Evolutionary conservation across 2,113 vertebrate genomes (phyloP), one percentile per base, ranked within the genome.

Genomic region (Thunnus thynnus): DNA sequence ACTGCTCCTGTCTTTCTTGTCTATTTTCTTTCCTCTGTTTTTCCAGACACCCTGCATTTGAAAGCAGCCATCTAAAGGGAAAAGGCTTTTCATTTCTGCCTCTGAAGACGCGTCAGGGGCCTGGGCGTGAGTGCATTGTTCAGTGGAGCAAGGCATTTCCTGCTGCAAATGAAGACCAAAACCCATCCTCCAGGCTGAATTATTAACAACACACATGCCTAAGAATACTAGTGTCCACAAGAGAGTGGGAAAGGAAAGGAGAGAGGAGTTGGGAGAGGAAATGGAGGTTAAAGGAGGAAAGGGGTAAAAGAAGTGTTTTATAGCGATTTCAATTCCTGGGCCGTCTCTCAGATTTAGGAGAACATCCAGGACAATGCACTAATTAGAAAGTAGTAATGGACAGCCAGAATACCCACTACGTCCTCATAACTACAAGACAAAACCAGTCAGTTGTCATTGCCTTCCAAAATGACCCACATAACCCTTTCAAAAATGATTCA

Each of bases 101-200:
- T 64, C 76, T 65, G 7, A 80, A 85, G 72, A 84, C 76, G 67
- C 69, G 55, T 83, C 76, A 74, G 83, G 57, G 72, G 54, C 17
- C 77, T 57, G 61, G 70, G 76, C n/a, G 52, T 77, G 82, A 93
- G 85, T 76, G 76, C 78, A 86, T 89, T 92, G 92, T 89, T 93
- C 88, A 92, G 57, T 80, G 76, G 73, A 90, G 89, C 89, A 89
- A 77, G 58, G 72, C 76, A 78, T 82, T 91, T 92, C 77, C 85
- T 89, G 72, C 84, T 70, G 79, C 76, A 90, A 88, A 91, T 89
- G 81, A 92, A 93, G 85, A 90, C 72, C 81, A 88, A 76, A 93
- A 90, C 89, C 88, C 89, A 86, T 80, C 85, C 77, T 74, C 32
- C 60, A 73, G 78, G 82, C 81, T 93, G 75, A 92, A 94, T 93